Evolutionary conservation across 2,888 invertebrate species (phyloP), one percentile per base, ranked within the genome.

Genomic region (Thymelicus sylvestris): DNA sequence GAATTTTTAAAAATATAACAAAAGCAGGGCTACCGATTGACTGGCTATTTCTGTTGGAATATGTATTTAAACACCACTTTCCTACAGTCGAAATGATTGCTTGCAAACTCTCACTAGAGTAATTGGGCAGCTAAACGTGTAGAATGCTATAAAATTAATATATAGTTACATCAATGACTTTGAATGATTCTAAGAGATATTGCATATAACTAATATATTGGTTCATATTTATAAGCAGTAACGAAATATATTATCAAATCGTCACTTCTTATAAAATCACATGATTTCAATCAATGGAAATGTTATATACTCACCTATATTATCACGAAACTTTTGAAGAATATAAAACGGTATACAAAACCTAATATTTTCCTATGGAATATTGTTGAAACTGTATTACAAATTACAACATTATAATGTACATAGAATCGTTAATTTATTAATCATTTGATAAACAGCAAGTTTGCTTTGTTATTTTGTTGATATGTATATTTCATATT

Each of bases 291-390:
- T 60, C 15, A 60, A 24, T 8, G 13, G n/a, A 57, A 57, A 57
- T 57, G 31, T 57, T 57, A 57, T 60, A n/a, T 41, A 41, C 19
- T 12, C 8, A 57, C 38, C 38, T n/a, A 60, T 41, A 39, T 59
- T 39, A 59, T 59, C 55, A 57, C 15, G 10, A 55, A 65, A 47
- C 41, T 66, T 66, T 66, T 66, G 66, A 66, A 66, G 41, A 44
- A 57, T 66, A 66, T 66, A 66, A 66, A 57, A 65, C 19, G 41
- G 24, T 55, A 55, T 65, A 65, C 55, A 65, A 66, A 66, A 44
- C 15, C 10, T 60, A 60, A 66, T 66, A 66, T 66, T 66, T 66
- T 66, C 66, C 66, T 66, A 66, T 31, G 31, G 47, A 59, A 57
- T 66, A 66, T 66, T 66, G 66, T 60, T 60, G 8, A 60, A 60